These are phyloP conservation scores for Campylomormyrus numenius DNA, from an alignment of 2,113 vertebrate genomes.

Conservation along the genomic window DNA sequence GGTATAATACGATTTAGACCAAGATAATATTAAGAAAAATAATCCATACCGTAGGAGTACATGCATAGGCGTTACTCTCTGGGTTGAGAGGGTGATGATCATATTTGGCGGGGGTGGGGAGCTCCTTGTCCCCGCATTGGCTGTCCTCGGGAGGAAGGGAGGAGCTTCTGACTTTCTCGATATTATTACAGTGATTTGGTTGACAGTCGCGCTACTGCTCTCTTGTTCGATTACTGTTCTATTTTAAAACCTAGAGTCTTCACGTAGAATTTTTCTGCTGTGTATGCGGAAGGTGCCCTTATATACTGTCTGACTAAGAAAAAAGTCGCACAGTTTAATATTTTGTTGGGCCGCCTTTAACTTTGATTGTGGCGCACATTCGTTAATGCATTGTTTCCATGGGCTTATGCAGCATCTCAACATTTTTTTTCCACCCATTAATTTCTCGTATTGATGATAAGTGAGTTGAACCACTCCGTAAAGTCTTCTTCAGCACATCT, in stretches of 20 bases:
- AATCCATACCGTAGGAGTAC: background rate
- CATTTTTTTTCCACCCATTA: too few species aligned
- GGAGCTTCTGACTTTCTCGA: background rate
- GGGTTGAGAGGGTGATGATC: background rate
- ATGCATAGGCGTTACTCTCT: background rate
- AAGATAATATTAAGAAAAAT: background rate
- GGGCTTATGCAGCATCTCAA: too few species aligned
- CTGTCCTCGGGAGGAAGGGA: background rate
- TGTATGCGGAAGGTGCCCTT: background rate
- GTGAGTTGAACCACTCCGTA: too few species aligned
- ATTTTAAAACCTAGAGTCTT: background rate
- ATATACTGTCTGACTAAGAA: background rate
- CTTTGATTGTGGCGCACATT: too few species aligned
- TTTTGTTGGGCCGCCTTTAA: too few species aligned
- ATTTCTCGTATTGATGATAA: too few species aligned
- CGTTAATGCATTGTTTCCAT: too few species aligned
- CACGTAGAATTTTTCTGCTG: background rate
- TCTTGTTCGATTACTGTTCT: background rate
- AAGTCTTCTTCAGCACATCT: too few species aligned
- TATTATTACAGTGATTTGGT: background rate
- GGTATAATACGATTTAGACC: background rate
- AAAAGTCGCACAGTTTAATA: too few species aligned
- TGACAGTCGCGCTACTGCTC: background rate
- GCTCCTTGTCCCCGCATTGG: background rate
- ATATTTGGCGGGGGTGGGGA: background rate